Conservation (phyloP, 2,113 vertebrate genomes). For the Echinops telfairi region DNA sequence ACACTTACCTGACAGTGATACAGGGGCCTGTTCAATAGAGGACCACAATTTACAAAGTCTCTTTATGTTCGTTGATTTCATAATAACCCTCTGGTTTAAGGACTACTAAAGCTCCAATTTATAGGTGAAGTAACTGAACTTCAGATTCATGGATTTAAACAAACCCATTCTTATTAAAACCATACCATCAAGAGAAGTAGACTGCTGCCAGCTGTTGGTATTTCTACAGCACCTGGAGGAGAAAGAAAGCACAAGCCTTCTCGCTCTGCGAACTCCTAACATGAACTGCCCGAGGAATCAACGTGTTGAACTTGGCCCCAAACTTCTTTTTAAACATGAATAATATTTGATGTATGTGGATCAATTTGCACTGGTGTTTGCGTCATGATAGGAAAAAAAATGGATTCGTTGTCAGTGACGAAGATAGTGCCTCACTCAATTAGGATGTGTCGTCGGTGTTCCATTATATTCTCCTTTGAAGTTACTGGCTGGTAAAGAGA, state of each 20-base stretch:
- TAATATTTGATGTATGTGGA: background rate
- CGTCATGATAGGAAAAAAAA: background rate
- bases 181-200: background rate
- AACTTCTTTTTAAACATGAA: background rate
- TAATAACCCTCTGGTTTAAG: background rate
- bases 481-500: background rate
- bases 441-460: background rate
- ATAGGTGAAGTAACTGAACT: background rate
- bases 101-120: background rate
- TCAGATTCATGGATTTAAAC: background rate
- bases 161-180: slow-evolving; percentile 20
- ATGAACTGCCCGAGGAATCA: background rate
- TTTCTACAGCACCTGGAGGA: background rate
- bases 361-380: background rate
- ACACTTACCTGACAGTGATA: too few species aligned
- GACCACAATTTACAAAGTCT: background rate
- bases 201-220: background rate
- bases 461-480: background rate
- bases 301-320: background rate
- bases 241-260: background rate
- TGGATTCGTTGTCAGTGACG: background rate
- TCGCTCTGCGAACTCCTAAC: background rate
- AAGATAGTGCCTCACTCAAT: background rate
- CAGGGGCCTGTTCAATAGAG: too few species aligned
- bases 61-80: slow-evolving; percentile 28